Base-by-base conservation (phyloP, 2,888 invertebrate species). In the Pyrochroa serraticornis region DNA sequence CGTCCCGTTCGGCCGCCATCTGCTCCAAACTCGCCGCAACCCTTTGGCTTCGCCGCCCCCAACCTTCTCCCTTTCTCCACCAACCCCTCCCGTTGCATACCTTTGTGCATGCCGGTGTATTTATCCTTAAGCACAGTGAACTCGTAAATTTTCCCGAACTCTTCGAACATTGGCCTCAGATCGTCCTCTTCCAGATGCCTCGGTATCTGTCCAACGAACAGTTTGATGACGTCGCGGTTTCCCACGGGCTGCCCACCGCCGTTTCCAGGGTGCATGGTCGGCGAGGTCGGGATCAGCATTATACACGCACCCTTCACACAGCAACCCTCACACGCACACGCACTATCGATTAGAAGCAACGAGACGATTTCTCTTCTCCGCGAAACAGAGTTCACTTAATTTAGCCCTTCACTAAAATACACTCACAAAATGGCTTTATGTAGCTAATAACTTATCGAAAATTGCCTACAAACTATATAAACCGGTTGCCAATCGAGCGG, bases 91-190 rank as follows among this genome's bases (percentile, higher is more conserved):
- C 9, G 10, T 41, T 22, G 2, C 45, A 10, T 67, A 92, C 94
- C 95, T 88, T 95, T 95, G 80, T 95, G 95, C 88, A 95, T 92
- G 65, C 95, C 95, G 57, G 95, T 95, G 83, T 92, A 91, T 77
- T 95, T 93, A 80, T 96, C 95, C 84, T 94, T 95, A 70, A 96
- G 87, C 58, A 96, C 92, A 62, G 94, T 93, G 75, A 96, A 89
- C 84, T 96, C 95, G 81, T 93, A 94, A 76, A 95, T 95, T 79
- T 92, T 92, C 52, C 95, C 95, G 73, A 92, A 95, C 79, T 93
- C 90, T 79, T 95, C 94, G 78, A 95, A 94, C 85, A 95, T 89
- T 33, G 94, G 94, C 47, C 93, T 83, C 30, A 95, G 83, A 73
- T 94, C 91, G 54, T 90, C 90, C 76, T 95, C 95, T 75, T 92